Evolutionary conservation across 2,113 vertebrate species (phyloP).

Genomic region (Gallinago paraguaiae): DNA sequence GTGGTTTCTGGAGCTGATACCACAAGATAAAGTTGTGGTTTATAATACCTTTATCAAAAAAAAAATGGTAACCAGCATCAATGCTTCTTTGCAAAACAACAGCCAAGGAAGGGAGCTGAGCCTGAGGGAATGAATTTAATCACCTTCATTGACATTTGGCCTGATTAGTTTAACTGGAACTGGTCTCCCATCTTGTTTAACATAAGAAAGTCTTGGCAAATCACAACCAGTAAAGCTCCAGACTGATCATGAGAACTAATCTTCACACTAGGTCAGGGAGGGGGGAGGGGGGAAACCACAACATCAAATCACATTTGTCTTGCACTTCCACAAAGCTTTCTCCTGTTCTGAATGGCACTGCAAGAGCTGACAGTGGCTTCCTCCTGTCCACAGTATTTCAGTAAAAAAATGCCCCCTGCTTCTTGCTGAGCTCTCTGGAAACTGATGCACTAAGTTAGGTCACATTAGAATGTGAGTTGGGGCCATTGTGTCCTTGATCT

Average conservation of each 20-base stretch:
- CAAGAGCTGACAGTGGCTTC: not conserved
- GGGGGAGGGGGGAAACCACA: too few relatives aligned
- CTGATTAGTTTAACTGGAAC: not conserved
- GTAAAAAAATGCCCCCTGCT: not conserved
- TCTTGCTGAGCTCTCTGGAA: not conserved
- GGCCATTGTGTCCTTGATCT: not conserved
- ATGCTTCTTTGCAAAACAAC: not conserved
- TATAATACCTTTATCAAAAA: not conserved
- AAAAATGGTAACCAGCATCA: not conserved
- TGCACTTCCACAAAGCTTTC: not conserved
- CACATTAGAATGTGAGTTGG: not conserved
- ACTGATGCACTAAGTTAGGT: not conserved
- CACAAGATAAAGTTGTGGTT: not conserved
- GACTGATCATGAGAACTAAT: not conserved
- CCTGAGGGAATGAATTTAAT: not conserved
- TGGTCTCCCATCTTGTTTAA: not conserved
- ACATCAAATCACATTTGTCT: not conserved
- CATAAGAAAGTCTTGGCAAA: not conserved
- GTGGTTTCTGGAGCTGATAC: not conserved
- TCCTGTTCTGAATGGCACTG: not conserved
- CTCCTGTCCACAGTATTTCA: not conserved
- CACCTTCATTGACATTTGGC: not conserved
- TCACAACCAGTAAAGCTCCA: not conserved
- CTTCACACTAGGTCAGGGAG: not conserved
- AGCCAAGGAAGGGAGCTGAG: not conserved